Base-by-base conservation (phyloP, 1,140 invertebrate species). In the Vollenhovia emeryi region DNA sequence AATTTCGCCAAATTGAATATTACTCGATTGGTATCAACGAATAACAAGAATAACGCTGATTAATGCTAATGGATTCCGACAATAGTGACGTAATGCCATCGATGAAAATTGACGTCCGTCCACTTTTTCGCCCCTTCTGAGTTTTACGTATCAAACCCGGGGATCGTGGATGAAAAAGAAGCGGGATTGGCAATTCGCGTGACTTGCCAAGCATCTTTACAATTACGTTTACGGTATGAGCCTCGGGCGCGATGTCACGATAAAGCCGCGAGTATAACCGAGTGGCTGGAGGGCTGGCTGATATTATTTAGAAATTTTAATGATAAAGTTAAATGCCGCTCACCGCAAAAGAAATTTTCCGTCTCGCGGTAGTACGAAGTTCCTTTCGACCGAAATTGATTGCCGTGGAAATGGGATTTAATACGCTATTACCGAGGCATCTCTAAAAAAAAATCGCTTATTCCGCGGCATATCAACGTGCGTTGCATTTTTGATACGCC, bases 231-330 rank as follows among this genome's bases (percentile, higher is more conserved):
- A 79, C 30, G 45, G 15, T 52, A 40, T 68, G 52, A 52, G 45
- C 21, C n/a, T 40, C 30, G 40, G 62, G 60, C 76, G 33, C 18
- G 33, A 50, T 52, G 45, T 79, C 76, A 36, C 60, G 76, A 79
- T 52, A 79, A 79, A 79, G 30, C 9, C 30, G 21, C 76, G 11
- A 52, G 33, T 27, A 48, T 64, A 78, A 79, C 11, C 45, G 33
- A 66, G 60, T 13, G 60, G 30, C 43, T 48, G 48, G 30, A 36
- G 50, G 57, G 27, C 43, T 30, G 27, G 13, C 60, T 66, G 75
- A 79, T 78, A 66, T 52, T 68, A 68, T 66, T 79, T 68, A 79
- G 45, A 79, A 79, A 79, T 66, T 78, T 78, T 36, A 68, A 68
- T 79, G 75, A 79, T 62, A 76, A 76, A 62, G 36, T 30, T 60